Conservation (phyloP, 2,113 vertebrate genomes). For the Cebus imitator region DNA sequence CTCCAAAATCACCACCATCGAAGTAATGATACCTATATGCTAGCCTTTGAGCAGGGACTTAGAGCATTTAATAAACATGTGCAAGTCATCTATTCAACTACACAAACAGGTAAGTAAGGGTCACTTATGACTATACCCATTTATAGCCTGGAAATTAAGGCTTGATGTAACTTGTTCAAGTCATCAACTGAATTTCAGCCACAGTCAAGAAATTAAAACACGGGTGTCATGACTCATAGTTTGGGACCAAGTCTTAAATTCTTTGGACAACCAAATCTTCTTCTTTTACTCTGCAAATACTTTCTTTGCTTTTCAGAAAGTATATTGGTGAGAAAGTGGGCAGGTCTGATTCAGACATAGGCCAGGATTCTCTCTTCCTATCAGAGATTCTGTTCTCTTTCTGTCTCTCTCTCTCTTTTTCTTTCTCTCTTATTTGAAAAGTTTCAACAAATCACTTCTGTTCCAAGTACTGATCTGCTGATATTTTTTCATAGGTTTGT, state of each 20-base stretch:
- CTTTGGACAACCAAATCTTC: not conserved
- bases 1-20: conserved; percentile 33
- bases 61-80: conserved; percentile 19
- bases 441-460: no score
- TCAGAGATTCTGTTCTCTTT: not conserved
- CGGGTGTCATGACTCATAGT: not conserved
- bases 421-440: no score
- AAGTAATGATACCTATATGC: not conserved
- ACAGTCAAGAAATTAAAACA: not conserved
- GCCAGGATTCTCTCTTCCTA: not conserved
- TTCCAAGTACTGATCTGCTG: no score
- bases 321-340: not conserved
- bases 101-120: conserved; percentile 27
- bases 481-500: no score
- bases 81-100: not conserved
- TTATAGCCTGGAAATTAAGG: conserved; percentile 58
- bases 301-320: not conserved
- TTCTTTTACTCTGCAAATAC: not conserved
- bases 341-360: not conserved
- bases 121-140: conserved; percentile 42
- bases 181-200: conserved; percentile 1
- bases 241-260: not conserved
- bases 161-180: conserved; percentile 14
- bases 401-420: no score
- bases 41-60: conserved; percentile 4